phyloP scores from a whole-genome alignment of 2,797 vertebrate species.

The Etheostoma perlongum region DNA sequence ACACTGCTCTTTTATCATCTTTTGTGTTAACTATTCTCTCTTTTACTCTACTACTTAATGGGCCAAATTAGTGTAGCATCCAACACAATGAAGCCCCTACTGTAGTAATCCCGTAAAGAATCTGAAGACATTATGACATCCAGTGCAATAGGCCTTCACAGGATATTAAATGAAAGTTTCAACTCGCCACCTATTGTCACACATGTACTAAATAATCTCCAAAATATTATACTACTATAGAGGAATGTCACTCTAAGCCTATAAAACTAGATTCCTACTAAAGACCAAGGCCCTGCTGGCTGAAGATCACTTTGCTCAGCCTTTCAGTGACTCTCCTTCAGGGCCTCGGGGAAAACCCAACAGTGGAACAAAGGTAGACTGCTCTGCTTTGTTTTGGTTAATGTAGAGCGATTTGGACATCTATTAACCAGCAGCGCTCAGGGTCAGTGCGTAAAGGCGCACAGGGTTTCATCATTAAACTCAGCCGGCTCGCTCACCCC shows the following conservation, averaged over 20 bases:
- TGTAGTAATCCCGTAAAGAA: background rate
- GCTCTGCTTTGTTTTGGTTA: slow-evolving; percentile 51
- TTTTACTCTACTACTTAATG: background rate
- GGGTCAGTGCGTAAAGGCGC: slow-evolving; percentile 72
- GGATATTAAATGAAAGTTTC: background rate
- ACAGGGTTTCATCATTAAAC: slow-evolving; percentile 67
- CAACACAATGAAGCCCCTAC: background rate
- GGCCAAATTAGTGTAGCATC: slow-evolving; percentile 25
- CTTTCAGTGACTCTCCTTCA: slow-evolving; percentile 9
- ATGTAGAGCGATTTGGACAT: slow-evolving; percentile 58
- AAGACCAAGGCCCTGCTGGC: background rate
- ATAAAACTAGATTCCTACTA: background rate
- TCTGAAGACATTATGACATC: background rate
- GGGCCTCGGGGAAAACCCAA: slow-evolving; percentile 29
- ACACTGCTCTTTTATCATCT: background rate
- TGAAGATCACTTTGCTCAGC: slow-evolving; percentile 21
- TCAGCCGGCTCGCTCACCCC: slow-evolving; percentile 21
- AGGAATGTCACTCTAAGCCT: background rate
- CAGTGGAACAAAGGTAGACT: slow-evolving; percentile 46
- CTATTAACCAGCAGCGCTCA: slow-evolving; percentile 78
- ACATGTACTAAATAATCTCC: background rate
- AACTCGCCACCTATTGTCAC: too few relatives aligned
- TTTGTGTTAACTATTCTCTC: background rate
- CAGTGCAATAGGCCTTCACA: background rate
- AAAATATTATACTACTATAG: background rate